Conservation (phyloP, 2,888 invertebrate species). For the Heliconius ismenius region DNA sequence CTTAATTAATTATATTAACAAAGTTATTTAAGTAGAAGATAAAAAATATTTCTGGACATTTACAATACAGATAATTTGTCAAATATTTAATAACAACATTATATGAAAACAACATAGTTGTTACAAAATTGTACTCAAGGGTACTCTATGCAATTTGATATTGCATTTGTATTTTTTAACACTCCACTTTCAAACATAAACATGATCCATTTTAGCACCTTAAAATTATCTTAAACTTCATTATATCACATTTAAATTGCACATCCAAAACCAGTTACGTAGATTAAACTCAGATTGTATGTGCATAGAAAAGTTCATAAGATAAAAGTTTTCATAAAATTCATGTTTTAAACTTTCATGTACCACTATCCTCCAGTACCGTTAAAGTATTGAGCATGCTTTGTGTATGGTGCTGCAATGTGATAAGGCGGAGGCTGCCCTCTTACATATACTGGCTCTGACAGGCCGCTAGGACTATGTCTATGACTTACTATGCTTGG, state of each 20-base stretch:
- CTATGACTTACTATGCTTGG: conserved; percentile 69
- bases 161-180: conserved; percentile 43
- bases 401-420: conserved; percentile 91
- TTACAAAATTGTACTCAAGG: conserved; percentile 73
- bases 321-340: conserved; percentile 46
- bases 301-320: conserved; percentile 55
- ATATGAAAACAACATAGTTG: conserved; percentile 75
- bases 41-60: conserved; percentile 40
- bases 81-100: conserved; percentile 42
- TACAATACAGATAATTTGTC: conserved; percentile 35
- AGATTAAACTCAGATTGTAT: conserved; percentile 49
- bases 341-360: conserved; percentile 50
- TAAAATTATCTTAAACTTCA: conserved; percentile 63
- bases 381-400: conserved; percentile 87
- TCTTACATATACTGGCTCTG: conserved; percentile 67
- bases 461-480: conserved; percentile 68
- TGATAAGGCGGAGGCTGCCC: conserved; percentile 90
- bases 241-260: conserved; percentile 79
- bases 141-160: conserved; percentile 66
- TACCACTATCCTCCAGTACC: conserved; percentile 76
- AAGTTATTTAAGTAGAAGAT: conserved; percentile 36
- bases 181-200: conserved; percentile 49
- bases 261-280: conserved; percentile 65
- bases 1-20: conserved; percentile 29
- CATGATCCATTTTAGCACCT: conserved; percentile 74